Conservation (phyloP, 1,140 invertebrate species). For the Varroa destructor region DNA sequence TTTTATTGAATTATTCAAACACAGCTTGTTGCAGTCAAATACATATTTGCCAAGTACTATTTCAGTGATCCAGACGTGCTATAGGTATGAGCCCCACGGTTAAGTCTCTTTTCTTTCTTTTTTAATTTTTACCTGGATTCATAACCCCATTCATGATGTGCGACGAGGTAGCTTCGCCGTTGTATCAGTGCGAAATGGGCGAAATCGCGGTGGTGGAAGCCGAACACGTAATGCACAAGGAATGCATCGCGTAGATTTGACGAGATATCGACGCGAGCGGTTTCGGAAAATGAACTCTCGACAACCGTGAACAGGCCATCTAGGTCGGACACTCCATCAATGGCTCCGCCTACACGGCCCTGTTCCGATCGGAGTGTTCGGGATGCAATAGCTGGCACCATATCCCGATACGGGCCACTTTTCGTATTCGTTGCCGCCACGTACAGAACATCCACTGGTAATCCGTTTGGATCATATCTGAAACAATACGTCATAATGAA, state of each 20-base stretch:
- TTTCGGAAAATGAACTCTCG: conserved; percentile 46
- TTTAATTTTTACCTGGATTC: conserved; percentile 35
- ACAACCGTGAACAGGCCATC: conserved; percentile 57
- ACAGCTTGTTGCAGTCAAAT: too few species aligned
- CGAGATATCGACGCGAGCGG: conserved; percentile 67
- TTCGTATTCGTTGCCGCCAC: conserved; percentile 87
- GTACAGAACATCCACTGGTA: conserved; percentile 56
- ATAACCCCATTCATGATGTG: conserved; percentile 71
- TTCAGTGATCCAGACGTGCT: too few species aligned
- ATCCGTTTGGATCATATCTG: conserved; percentile 14
- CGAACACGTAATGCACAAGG: conserved; percentile 86
- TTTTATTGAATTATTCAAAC: too few species aligned
- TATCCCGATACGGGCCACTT: conserved; percentile 73
- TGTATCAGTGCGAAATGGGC: conserved; percentile 93
- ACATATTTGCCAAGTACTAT: too few species aligned
- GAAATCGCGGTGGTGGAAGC: conserved; percentile 82
- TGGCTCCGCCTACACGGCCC: conserved; percentile 39
- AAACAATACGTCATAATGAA: not conserved
- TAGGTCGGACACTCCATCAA: conserved; percentile 56
- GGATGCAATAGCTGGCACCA: conserved; percentile 81
- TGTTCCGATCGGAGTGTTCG: conserved; percentile 39
- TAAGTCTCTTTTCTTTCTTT: too few species aligned
- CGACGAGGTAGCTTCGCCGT: conserved; percentile 70
- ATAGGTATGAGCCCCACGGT: too few species aligned
- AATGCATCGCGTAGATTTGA: conserved; percentile 70